Evolutionary conservation across 1,140 invertebrate species (phyloP).

Genomic region (Cydia splendana): DNA sequence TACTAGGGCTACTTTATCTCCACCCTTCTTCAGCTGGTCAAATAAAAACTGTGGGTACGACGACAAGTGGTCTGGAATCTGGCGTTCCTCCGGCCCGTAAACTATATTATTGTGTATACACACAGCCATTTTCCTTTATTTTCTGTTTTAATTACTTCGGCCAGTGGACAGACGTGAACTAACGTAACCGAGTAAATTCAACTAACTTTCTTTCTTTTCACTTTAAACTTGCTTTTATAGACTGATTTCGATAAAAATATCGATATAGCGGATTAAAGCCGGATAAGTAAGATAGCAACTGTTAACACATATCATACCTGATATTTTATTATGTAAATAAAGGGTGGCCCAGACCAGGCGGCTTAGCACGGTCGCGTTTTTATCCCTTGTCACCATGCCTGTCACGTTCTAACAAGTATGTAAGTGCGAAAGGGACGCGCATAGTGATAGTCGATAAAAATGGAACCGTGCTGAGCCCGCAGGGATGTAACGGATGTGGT

Average conservation of each 20-base stretch:
- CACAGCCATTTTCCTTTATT: slow-evolving; percentile 50
- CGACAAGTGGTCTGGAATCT: slow-evolving; percentile 71
- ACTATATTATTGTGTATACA: slow-evolving; percentile 65
- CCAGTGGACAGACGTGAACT: slow-evolving; percentile 1
- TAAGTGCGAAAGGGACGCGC: too few relatives aligned
- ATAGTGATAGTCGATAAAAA: too few relatives aligned
- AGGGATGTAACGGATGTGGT: too few relatives aligned
- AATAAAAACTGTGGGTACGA: slow-evolving; percentile 69
- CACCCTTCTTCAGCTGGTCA: slow-evolving; percentile 67
- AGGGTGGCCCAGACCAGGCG: too few relatives aligned
- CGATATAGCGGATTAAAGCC: slow-evolving; percentile 8
- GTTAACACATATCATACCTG: slow-evolving; percentile 17
- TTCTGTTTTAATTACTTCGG: not conserved
- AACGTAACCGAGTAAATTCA: slow-evolving; percentile 10
- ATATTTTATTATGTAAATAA: slow-evolving; percentile 22
- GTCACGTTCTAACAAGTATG: too few relatives aligned
- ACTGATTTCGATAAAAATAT: slow-evolving; percentile 15
- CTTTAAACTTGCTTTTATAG: not conserved
- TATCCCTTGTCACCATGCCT: too few relatives aligned
- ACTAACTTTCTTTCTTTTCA: not conserved
- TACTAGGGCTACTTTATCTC: slow-evolving; percentile 61
- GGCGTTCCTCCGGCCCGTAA: slow-evolving; percentile 61
- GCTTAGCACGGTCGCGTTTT: too few relatives aligned
- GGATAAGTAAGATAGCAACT: slow-evolving; percentile 19
- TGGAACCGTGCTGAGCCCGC: too few relatives aligned